Evolutionary conservation across 2,113 vertebrate genomes (phyloP), one percentile per base, ranked within the genome.

Genomic region (Sinocyclocheilus anshuiensis): DNA sequence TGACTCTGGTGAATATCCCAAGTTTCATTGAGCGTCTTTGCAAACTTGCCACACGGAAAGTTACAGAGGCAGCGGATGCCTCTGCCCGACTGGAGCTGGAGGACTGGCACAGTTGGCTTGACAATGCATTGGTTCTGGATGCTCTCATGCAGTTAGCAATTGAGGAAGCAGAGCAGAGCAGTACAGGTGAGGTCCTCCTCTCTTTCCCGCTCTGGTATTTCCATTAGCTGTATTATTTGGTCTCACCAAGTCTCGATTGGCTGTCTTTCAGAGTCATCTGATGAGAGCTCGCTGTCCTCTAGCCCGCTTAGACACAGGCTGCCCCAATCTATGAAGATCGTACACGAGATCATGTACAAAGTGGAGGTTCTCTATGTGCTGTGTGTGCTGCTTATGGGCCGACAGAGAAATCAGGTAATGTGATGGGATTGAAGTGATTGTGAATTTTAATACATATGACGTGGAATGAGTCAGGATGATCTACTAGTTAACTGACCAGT

Each of bases 331-430:
- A 99, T 99, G 98, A 99, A 99, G 95, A 98, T 99, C 22, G 98
- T 99, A 93, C 98, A 99, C 0, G 98, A 99, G 93, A 99, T 99
- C 82, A 99, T 99, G 98, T 99, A 99, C 88, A 99, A 99, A 87
- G 95, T 99, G 92, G 98, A 99, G 89, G 98, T 99, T 88, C 94
- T 99, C 0, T 99, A 99, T 22, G 97, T 99, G 82, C 96, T 99
- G 10, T 98, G 97, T 2, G 98, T 99, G 77, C 93, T 99, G 76
- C 96, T 99, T 72, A 99, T 99, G 97, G 98, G 98, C 24, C 94
- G 98, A 36, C 98, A 99, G 89, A 96, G 98, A 89, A 99, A 98
- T 89, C 98, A 99, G 97, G 98, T 99, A 88, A 91, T 92, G 39
- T n/a, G 20, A 48, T 15, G 22, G 11, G 12, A 48, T 72, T 77